phyloP scores from a whole-genome alignment of 2,113 vertebrate genomes.

The Varanus salvator region DNA sequence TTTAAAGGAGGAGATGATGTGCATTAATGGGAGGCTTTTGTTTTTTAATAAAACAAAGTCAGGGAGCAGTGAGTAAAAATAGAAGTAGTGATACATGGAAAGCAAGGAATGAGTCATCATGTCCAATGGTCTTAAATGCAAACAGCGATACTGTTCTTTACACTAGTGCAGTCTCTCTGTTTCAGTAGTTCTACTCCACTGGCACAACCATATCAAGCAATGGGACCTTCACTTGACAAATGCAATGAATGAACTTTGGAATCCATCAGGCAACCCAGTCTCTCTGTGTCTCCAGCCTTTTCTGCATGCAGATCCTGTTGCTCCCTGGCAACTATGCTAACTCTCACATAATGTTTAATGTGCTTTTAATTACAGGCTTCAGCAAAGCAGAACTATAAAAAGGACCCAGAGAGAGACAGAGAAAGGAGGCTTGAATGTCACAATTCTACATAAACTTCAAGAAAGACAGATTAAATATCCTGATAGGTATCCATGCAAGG shows the following conservation, averaged over 20 bases:
- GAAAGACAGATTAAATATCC: too few relatives aligned
- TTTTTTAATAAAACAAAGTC: not conserved
- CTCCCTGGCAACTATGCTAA: not conserved
- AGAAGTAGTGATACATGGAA: conserved; percentile 22
- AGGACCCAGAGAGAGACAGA: too few relatives aligned
- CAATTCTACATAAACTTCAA: too few relatives aligned
- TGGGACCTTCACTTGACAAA: not conserved
- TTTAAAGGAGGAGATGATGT: conserved; percentile 37
- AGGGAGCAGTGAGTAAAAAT: conserved; percentile 43
- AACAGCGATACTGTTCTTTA: not conserved
- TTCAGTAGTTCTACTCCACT: too few relatives aligned
- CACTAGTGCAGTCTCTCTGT: not conserved
- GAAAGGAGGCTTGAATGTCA: too few relatives aligned
- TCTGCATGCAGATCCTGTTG: not conserved
- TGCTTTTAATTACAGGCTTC: too few relatives aligned
- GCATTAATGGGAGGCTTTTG: conserved; percentile 22
- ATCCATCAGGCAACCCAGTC: not conserved
- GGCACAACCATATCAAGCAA: not conserved
- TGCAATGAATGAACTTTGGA: not conserved
- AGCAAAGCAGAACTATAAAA: too few relatives aligned
- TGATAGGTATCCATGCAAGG: too few relatives aligned
- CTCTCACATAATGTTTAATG: too few relatives aligned
- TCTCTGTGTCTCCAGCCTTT: not conserved
- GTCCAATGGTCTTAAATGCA: conserved; percentile 16
- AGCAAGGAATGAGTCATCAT: not conserved